Percentiles rank a stretch among this genome's conserved stretches.
These are phyloP conservation scores for Silurus lanzhouensis DNA, from an alignment of 2,797 vertebrate genomes.

Conservation along the genomic window DNA sequence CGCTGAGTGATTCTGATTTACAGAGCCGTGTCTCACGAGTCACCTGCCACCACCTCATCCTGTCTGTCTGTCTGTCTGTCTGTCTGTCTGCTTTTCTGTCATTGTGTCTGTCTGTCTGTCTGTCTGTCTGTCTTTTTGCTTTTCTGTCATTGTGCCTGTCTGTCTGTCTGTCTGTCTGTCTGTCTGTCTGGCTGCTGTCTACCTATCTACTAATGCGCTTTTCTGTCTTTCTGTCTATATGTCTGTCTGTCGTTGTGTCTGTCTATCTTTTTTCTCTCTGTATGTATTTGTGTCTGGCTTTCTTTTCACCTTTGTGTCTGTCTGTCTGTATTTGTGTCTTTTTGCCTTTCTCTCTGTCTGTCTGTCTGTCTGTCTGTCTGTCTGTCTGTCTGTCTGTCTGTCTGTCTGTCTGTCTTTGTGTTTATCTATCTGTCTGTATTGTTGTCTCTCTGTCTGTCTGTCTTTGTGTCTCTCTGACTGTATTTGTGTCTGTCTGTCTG, in stretches of 20 bases:
- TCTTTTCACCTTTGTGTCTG: background rate
- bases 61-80: background rate
- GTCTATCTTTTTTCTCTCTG: background rate
- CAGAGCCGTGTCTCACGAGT: background rate
- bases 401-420: background rate
- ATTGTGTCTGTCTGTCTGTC: background rate
- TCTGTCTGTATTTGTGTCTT: background rate
- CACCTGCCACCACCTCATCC: background rate
- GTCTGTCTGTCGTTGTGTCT: background rate
- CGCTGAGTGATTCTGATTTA: background rate
- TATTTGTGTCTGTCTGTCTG: background rate
- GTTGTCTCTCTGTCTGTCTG: background rate
- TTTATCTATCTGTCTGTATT: background rate
- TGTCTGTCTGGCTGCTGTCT: background rate
- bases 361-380: background rate
- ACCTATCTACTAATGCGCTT: no score
- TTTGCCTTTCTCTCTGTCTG: no score
- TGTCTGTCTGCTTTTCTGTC: background rate
- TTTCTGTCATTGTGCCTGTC: background rate
- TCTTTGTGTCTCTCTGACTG: background rate
- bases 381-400: background rate
- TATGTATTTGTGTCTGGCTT: background rate
- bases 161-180: background rate
- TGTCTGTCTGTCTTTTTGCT: background rate
- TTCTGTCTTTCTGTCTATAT: background rate